Evolutionary conservation across 2,888 invertebrate genomes (phyloP).

Genomic region (Leptinotarsa peninsularis): DNA sequence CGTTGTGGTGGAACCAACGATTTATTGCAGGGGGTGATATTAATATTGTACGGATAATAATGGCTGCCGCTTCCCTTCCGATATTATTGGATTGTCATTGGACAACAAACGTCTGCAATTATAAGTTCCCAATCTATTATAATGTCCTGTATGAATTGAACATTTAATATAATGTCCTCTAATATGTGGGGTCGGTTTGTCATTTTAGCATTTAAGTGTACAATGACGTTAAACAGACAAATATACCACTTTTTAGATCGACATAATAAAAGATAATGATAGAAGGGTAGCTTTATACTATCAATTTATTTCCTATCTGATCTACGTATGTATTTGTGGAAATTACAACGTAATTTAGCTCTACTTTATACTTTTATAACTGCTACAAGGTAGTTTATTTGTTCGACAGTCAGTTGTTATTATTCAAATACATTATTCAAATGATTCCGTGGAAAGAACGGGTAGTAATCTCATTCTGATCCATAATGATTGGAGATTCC

Average conservation of each 20-base stretch:
- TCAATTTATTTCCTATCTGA: slow-evolving; percentile 55
- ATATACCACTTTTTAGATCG: slow-evolving; percentile 34
- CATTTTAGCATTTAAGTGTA: slow-evolving; percentile 32
- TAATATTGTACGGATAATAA: slow-evolving; percentile 40
- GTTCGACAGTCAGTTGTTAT: slow-evolving; percentile 33
- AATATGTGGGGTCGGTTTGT: slow-evolving; percentile 36
- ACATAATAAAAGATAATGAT: slow-evolving; percentile 46
- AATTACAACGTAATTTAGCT: slow-evolving; percentile 54
- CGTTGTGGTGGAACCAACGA: slow-evolving; percentile 34
- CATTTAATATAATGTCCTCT: slow-evolving; percentile 49
- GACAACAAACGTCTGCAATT: slow-evolving; percentile 54
- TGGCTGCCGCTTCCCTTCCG: slow-evolving; percentile 39
- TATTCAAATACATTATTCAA: slow-evolving; percentile 37
- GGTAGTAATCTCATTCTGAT: slow-evolving; percentile 20
- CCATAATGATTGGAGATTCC: slow-evolving; percentile 34
- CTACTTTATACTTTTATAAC: slow-evolving; percentile 41
- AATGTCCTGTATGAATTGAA: slow-evolving; percentile 51
- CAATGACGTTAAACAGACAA: slow-evolving; percentile 39
- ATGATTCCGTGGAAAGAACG: slow-evolving; percentile 29
- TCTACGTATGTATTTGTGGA: slow-evolving; percentile 55
- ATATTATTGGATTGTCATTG: slow-evolving; percentile 47
- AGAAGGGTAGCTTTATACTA: slow-evolving; percentile 51
- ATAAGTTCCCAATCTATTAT: slow-evolving; percentile 53
- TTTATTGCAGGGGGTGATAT: slow-evolving; percentile 32
- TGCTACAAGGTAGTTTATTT: slow-evolving; percentile 42